Evolutionary conservation across 2,797 vertebrate species (phyloP), one percentile per base, ranked within the genome.

Genomic region (Petrocephalus sullivani): DNA sequence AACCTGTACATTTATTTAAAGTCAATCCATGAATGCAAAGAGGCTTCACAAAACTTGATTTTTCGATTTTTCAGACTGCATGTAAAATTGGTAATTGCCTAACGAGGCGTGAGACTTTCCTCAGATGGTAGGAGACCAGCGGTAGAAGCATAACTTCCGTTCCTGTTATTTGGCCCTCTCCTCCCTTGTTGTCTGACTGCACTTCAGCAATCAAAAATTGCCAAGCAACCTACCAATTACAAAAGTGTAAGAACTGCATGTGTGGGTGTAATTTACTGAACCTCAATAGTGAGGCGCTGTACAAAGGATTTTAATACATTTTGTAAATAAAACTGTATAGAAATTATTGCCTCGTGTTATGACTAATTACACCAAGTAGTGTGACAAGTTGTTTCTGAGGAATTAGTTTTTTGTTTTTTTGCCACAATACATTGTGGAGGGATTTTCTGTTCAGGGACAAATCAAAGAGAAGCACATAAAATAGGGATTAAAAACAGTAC

Each of bases 261-360:
- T 96, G 93, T 95, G 96, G 95, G 93, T 94, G 95, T 96, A 96
- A 96, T 96, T 96, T 97, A 96, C 95, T 90, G 92, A 97, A 94
- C 97, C 97, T 98, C 97, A 95, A 96, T 95, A 95, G 95, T 95
- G 97, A 98, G 97, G 97, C 90, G 91, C 96, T 99, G 97, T 99
- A 99, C 96, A 98, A 97, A 97, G 94, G 97, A 96, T 99, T 99
- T 99, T 99, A 99, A 98, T 99, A 99, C 97, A 98, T 99, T 99
- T 99, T 99, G 98, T 99, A 99, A 99, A 99, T 99, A 99, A 99
- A 99, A 95, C 92, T 97, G 97, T 98, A 98, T 97, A 97, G 97
- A 96, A 98, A 95, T 91, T 82, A 54, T 87, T 60, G 23, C 53
- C 89, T 90, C 93, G 51, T 87, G 88, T 90, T 89, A 90, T 91